These are phyloP conservation scores for Antennarius maculatus DNA, from an alignment of 2,797 vertebrate species.

Conservation along the genomic window DNA sequence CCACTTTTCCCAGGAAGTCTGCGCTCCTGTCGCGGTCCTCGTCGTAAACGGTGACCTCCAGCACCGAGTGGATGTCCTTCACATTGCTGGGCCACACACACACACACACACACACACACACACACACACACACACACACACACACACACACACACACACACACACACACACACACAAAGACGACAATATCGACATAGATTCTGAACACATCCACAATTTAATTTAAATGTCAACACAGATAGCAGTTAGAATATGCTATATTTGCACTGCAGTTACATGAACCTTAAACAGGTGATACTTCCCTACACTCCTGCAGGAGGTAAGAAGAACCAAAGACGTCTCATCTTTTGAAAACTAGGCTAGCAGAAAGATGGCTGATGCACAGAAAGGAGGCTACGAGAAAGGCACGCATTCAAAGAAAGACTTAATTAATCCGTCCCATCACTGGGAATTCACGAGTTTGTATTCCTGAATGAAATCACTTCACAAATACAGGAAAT, in stretches of 20 bases:
- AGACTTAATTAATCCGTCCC: conserved; percentile 65
- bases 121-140: conserved; percentile 48
- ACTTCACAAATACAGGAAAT: conserved; percentile 3
- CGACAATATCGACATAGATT: conserved; percentile 8
- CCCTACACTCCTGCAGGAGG: conserved; percentile 39
- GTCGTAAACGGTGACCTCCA: conserved; percentile 97
- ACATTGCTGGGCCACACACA: conserved; percentile 87
- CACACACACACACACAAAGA: conserved; percentile 55
- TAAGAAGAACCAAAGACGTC: conserved; percentile 51
- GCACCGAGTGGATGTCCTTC: conserved; percentile 97
- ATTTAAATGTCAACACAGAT: conserved; percentile 21
- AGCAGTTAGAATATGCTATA: conserved; percentile 7
- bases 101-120: conserved; percentile 46
- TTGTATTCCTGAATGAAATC: conserved; percentile 42
- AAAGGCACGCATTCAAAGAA: conserved; percentile 61
- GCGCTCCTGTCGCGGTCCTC: conserved; percentile 96
- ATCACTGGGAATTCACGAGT: conserved; percentile 64
- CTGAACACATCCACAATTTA: conserved; percentile 1
- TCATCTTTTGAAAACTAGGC: conserved; percentile 74
- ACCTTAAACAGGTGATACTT: conserved; percentile 35
- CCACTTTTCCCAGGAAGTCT: conserved; percentile 98
- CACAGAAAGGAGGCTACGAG: conserved; percentile 75
- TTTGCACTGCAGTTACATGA: conserved; percentile 22
- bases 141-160: conserved; percentile 58
- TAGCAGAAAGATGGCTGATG: conserved; percentile 57